phyloP scores from a whole-genome alignment of 2,888 invertebrate genomes.

The Hypolimnas misippus region DNA sequence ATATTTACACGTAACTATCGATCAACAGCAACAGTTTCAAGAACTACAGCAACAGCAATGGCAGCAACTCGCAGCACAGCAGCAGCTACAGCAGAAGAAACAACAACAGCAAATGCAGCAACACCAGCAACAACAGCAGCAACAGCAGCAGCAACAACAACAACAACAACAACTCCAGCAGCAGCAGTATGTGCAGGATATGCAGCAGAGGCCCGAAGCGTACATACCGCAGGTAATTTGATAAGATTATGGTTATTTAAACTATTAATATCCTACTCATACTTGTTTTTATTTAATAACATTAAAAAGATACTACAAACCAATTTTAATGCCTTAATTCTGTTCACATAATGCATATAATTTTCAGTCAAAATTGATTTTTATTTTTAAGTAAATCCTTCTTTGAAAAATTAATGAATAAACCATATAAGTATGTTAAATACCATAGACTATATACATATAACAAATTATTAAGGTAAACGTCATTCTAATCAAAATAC shows the following conservation, averaged over 20 bases:
- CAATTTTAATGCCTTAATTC: no score
- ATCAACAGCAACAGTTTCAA: conserved; percentile 63
- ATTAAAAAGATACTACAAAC: no score
- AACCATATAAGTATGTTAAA: no score
- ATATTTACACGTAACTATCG: no score
- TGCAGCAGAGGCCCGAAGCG: conserved; percentile 64
- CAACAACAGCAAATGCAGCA: conserved; percentile 63
- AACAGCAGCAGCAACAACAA: conserved; percentile 64
- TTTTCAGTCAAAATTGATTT: no score
- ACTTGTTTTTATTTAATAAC: background rate
- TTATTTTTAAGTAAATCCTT: no score
- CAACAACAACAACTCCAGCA: conserved; percentile 62
- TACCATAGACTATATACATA: no score
- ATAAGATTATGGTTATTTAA: background rate
- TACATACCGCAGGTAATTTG: conserved; percentile 58
- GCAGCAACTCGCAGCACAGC: conserved; percentile 63
- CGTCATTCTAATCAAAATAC: no score
- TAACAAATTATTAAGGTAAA: no score
- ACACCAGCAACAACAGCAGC: conserved; percentile 66
- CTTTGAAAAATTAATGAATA: no score
- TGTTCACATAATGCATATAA: no score
- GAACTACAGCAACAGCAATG: conserved; percentile 63
- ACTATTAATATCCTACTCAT: background rate
- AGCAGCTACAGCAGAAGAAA: conserved; percentile 56
- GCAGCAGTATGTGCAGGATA: conserved; percentile 61